phyloP scores from a whole-genome alignment of 2,113 vertebrate species.

The Chauna torquata region DNA sequence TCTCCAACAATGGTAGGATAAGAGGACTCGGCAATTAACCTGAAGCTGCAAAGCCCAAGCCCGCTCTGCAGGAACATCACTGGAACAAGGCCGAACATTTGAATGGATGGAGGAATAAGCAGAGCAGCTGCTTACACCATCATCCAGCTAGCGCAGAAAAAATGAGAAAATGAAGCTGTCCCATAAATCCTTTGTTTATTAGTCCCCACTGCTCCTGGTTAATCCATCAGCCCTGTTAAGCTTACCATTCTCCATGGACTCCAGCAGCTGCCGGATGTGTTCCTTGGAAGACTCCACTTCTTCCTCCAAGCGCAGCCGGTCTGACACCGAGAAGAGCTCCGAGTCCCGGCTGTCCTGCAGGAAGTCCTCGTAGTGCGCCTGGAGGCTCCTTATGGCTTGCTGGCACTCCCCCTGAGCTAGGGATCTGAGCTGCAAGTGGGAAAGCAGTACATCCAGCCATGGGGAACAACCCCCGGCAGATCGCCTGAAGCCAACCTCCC shows the following conservation, averaged over 20 bases:
- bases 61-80: neutral
- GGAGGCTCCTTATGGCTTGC: slow-evolving; percentile 85
- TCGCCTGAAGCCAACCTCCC: neutral
- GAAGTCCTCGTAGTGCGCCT: slow-evolving; percentile 89
- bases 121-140: slow-evolving; percentile 6
- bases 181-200: slow-evolving; percentile 15
- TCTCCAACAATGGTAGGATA: fast-evolving
- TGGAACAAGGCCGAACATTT: neutral
- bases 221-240: neutral
- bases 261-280: slow-evolving; percentile 86
- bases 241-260: slow-evolving; percentile 91
- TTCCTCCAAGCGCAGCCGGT: slow-evolving; percentile 85
- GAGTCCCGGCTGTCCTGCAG: slow-evolving; percentile 91
- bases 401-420: slow-evolving; percentile 83
- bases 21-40: neutral
- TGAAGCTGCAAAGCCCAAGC: neutral
- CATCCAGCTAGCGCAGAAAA: neutral
- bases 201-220: neutral
- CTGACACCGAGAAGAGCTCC: slow-evolving; percentile 83
- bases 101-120: neutral
- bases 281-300: slow-evolving; percentile 86
- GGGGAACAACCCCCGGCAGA: fast-evolving
- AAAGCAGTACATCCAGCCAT: neutral
- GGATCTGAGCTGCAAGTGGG: slow-evolving; percentile 80
- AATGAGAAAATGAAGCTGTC: neutral